Evolutionary conservation across 2,113 vertebrate species (phyloP).

Genomic region (Dicrurus megarhynchus): DNA sequence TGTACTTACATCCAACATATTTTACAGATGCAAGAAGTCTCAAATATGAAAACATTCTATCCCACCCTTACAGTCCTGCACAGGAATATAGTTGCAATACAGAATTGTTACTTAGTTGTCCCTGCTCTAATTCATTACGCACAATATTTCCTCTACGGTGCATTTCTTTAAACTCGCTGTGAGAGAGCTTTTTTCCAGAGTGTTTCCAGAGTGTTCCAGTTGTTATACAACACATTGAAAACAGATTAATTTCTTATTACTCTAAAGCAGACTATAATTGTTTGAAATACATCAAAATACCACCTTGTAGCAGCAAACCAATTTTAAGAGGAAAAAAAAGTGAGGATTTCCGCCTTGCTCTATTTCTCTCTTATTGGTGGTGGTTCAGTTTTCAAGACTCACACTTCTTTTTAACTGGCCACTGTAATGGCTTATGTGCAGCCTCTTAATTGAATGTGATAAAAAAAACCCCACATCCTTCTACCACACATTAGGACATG

Average conservation of each 20-base stretch:
- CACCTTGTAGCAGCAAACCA: neutral
- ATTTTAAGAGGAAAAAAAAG: neutral
- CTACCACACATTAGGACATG: neutral
- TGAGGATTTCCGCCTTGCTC: neutral
- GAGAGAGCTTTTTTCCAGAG: neutral
- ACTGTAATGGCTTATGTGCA: neutral
- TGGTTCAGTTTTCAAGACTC: slow-evolving; percentile 17
- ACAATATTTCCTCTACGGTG: neutral
- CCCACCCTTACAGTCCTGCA: neutral
- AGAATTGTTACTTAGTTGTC: neutral
- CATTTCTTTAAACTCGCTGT: neutral
- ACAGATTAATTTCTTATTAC: neutral
- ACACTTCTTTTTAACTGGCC: neutral
- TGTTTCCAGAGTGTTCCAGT: neutral
- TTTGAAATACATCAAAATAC: neutral
- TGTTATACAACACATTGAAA: neutral
- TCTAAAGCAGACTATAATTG: neutral
- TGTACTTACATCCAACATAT: neutral
- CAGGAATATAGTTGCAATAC: neutral
- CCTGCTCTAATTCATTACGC: neutral
- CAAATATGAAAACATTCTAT: neutral
- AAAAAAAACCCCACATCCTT: neutral
- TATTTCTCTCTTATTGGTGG: neutral
- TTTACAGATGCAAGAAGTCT: neutral
- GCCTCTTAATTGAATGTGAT: neutral